These are phyloP conservation scores for Netelia fuscicornis DNA, from an alignment of 2,888 invertebrate genomes.

Conservation along the genomic window DNA sequence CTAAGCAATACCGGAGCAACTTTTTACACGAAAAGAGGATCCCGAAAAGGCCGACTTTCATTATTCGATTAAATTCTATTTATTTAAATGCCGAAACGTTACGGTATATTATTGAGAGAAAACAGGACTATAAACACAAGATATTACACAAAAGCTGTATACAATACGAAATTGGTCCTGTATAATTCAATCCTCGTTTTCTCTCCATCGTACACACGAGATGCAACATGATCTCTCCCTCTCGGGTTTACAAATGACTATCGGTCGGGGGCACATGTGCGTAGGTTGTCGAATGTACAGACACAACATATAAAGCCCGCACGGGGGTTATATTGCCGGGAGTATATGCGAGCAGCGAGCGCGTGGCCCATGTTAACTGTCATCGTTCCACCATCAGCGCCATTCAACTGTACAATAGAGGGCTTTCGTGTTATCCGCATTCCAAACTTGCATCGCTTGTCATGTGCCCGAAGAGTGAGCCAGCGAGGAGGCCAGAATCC, in stretches of 20 bases:
- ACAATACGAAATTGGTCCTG: slow-evolving; percentile 12
- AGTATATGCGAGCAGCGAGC: slow-evolving; percentile 29
- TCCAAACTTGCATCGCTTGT: slow-evolving; percentile 62
- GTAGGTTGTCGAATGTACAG: slow-evolving; percentile 47
- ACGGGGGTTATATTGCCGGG: slow-evolving; percentile 12
- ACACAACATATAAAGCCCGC: slow-evolving; percentile 18
- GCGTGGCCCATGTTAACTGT: slow-evolving; percentile 65
- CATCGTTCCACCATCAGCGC: slow-evolving; percentile 57
- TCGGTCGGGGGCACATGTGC: slow-evolving; percentile 25
- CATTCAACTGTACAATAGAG: slow-evolving; percentile 60
- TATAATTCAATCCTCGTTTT: slow-evolving; percentile 49
- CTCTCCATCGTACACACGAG: slow-evolving; percentile 26
- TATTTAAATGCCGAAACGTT: background rate
- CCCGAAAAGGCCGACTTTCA: no score
- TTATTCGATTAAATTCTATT: background rate
- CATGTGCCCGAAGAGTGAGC: slow-evolving; percentile 35
- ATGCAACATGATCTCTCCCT: slow-evolving; percentile 14
- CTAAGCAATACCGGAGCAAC: no score
- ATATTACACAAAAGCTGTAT: slow-evolving; percentile 17
- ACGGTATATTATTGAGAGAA: slow-evolving; percentile 10
- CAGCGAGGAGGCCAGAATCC: slow-evolving; percentile 10
- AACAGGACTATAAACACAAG: slow-evolving; percentile 44
- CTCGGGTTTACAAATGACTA: slow-evolving; percentile 28
- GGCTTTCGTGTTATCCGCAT: slow-evolving; percentile 58
- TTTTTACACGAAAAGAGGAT: no score